Conservation (phyloP, 2,888 invertebrate genomes). For the Mylabris sibirica region DNA sequence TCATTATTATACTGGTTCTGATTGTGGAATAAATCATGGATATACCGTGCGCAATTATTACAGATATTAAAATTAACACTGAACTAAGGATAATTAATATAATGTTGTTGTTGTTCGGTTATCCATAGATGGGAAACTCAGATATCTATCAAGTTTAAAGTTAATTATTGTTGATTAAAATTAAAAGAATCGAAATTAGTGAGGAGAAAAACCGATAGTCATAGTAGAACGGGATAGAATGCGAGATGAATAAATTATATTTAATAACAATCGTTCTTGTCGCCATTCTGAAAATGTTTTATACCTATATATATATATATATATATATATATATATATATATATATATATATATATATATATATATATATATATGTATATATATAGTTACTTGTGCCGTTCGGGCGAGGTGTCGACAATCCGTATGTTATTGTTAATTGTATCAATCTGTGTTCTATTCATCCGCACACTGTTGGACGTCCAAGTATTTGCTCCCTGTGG, state of each 20-base stretch:
- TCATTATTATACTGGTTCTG: constrained; percentile 53
- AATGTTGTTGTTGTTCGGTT: constrained; percentile 6
- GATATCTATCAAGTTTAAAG: not conserved
- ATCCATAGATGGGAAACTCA: constrained; percentile 7
- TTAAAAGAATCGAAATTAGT: constrained; percentile 5
- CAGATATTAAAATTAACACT: constrained; percentile 50
- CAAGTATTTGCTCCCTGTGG: constrained; percentile 50
- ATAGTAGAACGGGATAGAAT: not conserved
- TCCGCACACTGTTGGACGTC: constrained; percentile 47
- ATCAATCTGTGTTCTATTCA: constrained; percentile 57
- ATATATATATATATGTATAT: too few species aligned
- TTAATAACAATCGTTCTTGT: constrained; percentile 25
- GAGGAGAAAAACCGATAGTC: constrained; percentile 12
- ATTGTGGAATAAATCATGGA: constrained; percentile 48
- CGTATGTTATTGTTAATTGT: constrained; percentile 57
- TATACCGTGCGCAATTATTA: constrained; percentile 44
- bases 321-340: too few species aligned
- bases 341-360: too few species aligned
- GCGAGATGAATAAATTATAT: constrained; percentile 21
- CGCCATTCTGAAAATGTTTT: constrained; percentile 24
- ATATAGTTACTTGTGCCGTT: constrained; percentile 23
- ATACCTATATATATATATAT: too few species aligned
- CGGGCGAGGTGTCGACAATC: constrained; percentile 52
- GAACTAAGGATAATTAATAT: constrained; percentile 40
- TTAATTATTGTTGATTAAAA: constrained; percentile 14